Evolutionary conservation across 2,113 vertebrate genomes (phyloP), one percentile per base, ranked within the genome.

Genomic region (Silurus meridionalis): DNA sequence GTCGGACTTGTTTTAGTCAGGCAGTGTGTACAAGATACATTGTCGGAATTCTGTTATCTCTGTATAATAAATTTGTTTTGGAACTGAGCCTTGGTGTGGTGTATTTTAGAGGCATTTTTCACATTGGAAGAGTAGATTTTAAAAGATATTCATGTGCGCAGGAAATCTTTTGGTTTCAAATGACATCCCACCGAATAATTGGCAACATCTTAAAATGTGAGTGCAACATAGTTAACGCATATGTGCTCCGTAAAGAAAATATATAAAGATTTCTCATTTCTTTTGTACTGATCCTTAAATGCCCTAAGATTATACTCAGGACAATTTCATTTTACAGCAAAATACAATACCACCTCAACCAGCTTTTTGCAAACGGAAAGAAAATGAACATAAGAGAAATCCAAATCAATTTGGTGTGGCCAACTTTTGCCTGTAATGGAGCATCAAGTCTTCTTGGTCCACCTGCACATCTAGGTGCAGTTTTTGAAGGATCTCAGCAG

Each of bases 1-100:
- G 83, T 90, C 88, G 90, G 78, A 21, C 57, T 80, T 61, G 78
- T 61, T 80, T 60, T 80, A 17, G 55, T 46, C 7, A 11, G 75
- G 61, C 61, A 58, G n/a, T 80, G 48, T 79, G 53, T 57, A 85
- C 50, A 79, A 67, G 37, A 19, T 5, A 79, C 25, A 57, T 53
- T 78, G 60, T 85, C 78, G 55, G 50, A 85, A 79, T 67, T 74
- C n/a, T 66, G 48, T 67, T 78, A 77, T 37, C 28, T 28, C 10
- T 53, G 57, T 53, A 85, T 64, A 72, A 53, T 77, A 25, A 37
- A 85, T 37, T 19, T 63, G 46, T 79, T 85, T 67, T 78, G 7
- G 8, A 21, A 14, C 37, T 37, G 37, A 64, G 63, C 4, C 23
- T 7, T 5, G 23, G 23, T n/a, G 23, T 63, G 72, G n/a, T 17